Base-by-base conservation (phyloP, 1,140 invertebrate species). In the Drosophila nigromelanica region DNA sequence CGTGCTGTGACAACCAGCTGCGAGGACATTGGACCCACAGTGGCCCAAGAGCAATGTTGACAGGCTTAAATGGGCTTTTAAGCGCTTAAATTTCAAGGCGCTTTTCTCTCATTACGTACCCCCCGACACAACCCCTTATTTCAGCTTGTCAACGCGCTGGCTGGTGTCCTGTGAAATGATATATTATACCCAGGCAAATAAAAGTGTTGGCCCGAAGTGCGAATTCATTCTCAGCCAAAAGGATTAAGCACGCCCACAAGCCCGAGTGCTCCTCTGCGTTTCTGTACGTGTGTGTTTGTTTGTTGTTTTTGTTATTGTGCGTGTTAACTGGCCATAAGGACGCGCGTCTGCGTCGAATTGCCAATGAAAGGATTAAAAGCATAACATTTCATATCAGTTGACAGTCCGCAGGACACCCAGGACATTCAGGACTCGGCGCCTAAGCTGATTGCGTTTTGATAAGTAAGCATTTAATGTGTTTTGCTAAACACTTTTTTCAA, bases 401-500 rank as follows among this genome's bases (percentile, higher is more conserved):
- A 76, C 78, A 73, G 69, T 56, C 54, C 54, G n/a, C 21, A 58
- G 52, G 11, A 10, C 33, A 40, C 51, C 40, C 58, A 43, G 48
- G 21, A 18, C 12, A 12, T 14, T 30, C 59, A 27, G 43, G 50
- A 55, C 52, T 70, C 74, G 54, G 51, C 67, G 68, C 71, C 81
- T 76, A 90, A 90, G 87, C 87, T 81, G 87, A 90, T 90, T 89
- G 80, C 75, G 72, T 67, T 73, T 55, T 75, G 73, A 90, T 76
- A 83, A 89, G 86, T 90, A 83, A 89, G 87, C 89, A 89, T 89
- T 90, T 90, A 90, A 90, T 90, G 89, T 83, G 89, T 90, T 90
- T 90, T 80, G 52, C 85, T 78, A 73, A 78, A 78, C 81, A 83
- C 45, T 67, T 70, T 75, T 80, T 68, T 67, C 74, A 75, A 60